A percentile compares a stretch with the other conserved stretches of the same genome.
Conservation (phyloP, 2,888 invertebrate species). For the Acleris literana region DNA sequence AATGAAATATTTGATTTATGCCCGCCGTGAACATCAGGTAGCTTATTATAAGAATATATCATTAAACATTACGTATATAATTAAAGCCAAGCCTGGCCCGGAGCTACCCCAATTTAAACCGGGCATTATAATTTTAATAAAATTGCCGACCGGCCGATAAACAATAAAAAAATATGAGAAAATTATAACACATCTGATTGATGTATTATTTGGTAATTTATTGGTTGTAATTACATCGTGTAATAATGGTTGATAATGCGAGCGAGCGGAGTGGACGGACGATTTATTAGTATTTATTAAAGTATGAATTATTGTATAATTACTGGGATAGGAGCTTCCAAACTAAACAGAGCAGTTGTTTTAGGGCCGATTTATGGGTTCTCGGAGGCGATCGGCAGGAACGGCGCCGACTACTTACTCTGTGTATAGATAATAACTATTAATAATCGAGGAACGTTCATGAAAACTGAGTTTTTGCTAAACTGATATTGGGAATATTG, state of each 20-base stretch:
- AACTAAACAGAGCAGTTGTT: conserved; percentile 80
- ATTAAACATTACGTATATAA: conserved; percentile 83
- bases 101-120: conserved; percentile 79
- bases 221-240: conserved; percentile 82
- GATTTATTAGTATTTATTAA: conserved; percentile 84
- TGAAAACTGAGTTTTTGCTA: not conserved
- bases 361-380: conserved; percentile 80
- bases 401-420: not conserved
- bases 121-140: conserved; percentile 82
- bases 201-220: conserved; percentile 84
- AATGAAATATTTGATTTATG: conserved; percentile 84
- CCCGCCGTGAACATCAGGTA: conserved; percentile 77
- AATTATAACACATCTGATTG: conserved; percentile 84
- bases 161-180: conserved; percentile 69
- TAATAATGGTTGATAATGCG: conserved; percentile 80
- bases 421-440: not conserved
- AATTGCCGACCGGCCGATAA: conserved; percentile 75
- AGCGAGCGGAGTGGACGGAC: conserved; percentile 64
- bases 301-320: conserved; percentile 84
- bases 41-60: conserved; percentile 83
- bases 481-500: not conserved
- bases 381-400: conserved; percentile 57
- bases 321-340: conserved; percentile 78
- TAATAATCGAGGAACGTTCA: not conserved
- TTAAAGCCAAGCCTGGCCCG: conserved; percentile 76